Conservation (phyloP, 2,797 vertebrate genomes). For the Aphelocoma californica region DNA sequence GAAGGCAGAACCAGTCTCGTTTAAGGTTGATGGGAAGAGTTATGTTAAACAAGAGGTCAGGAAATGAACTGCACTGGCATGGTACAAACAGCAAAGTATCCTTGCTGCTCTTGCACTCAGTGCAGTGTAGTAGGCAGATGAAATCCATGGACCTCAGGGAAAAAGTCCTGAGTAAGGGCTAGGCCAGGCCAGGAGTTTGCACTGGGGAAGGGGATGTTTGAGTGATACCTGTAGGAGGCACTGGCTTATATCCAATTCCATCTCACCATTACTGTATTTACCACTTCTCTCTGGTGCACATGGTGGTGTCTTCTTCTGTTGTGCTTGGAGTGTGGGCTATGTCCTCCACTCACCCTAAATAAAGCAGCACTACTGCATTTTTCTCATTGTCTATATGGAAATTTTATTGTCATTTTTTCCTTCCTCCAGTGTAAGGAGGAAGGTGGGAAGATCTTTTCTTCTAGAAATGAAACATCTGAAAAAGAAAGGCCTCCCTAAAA, state of each 20-base stretch:
- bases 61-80: not conserved
- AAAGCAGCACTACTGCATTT: not conserved
- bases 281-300: not conserved
- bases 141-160: not conserved
- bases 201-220: conserved; percentile 11
- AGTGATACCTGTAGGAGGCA: conserved; percentile 7
- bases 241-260: not conserved
- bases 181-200: not conserved
- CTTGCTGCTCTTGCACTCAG: not conserved
- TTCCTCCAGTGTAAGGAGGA: not conserved
- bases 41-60: not conserved
- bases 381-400: not conserved
- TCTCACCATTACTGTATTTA: not conserved
- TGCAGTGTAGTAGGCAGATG: not conserved
- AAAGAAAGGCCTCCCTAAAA: not conserved
- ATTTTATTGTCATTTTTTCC: not conserved
- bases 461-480: not conserved
- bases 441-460: not conserved
- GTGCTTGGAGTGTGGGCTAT: not conserved
- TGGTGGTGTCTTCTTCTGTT: not conserved
- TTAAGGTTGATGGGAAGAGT: not conserved
- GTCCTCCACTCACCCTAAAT: not conserved
- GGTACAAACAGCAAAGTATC: not conserved
- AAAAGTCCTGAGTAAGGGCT: not conserved
- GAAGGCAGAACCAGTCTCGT: not conserved